Conservation (phyloP, 2,113 vertebrate genomes). For the Rousettus leschenaultii region DNA sequence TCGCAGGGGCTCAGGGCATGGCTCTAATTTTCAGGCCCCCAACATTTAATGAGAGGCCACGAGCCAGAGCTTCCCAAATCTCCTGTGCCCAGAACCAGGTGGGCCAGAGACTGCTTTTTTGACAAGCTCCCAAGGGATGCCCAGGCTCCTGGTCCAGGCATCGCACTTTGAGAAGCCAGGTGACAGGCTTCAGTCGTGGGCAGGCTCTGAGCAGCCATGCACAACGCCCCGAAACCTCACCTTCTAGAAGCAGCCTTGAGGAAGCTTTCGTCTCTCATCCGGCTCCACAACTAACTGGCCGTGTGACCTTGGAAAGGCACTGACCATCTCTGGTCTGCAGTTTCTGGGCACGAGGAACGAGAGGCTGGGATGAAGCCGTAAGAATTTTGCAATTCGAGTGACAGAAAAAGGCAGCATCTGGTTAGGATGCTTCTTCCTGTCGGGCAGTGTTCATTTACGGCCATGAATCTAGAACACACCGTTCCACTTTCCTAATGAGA, state of each 20-base stretch:
- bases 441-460: fast-evolving
- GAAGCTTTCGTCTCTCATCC: neutral
- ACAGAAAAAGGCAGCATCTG: fast-evolving
- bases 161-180: neutral
- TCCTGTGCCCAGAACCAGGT: fast-evolving
- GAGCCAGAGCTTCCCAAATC: too few species aligned
- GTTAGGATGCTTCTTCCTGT: fast-evolving
- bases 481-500: neutral
- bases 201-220: fast-evolving
- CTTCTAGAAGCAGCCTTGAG: neutral
- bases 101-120: neutral
- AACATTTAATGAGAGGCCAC: neutral
- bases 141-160: fast-evolving
- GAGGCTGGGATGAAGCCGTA: neutral
- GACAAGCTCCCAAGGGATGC: fast-evolving
- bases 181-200: fast-evolving
- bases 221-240: neutral
- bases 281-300: neutral
- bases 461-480: too few species aligned
- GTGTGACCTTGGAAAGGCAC: neutral
- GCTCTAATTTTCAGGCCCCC: neutral
- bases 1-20: neutral
- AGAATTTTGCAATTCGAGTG: fast-evolving
- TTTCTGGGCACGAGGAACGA: neutral
- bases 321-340: neutral